These are phyloP conservation scores for Nipponia nippon DNA, from an alignment of 2,113 vertebrate genomes.

Conservation along the genomic window DNA sequence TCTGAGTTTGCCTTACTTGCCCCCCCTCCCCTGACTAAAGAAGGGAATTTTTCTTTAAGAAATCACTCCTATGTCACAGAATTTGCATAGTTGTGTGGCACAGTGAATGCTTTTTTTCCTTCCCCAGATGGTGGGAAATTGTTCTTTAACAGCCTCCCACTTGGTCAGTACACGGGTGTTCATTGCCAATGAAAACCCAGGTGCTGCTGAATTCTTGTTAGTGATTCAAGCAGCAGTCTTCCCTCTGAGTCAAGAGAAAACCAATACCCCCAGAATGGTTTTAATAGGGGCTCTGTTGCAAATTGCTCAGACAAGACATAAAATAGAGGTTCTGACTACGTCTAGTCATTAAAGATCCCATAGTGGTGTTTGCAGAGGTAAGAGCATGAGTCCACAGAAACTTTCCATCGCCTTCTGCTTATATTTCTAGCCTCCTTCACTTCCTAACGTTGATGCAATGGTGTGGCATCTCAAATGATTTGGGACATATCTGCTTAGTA, in stretches of 20 bases:
- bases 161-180: neutral
- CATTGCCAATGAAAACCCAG: constrained; percentile 59
- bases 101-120: neutral
- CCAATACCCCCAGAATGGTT: constrained; percentile 1
- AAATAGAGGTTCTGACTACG: neutral
- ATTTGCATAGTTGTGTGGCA: neutral
- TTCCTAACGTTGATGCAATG: neutral
- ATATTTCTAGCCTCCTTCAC: neutral
- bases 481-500: neutral
- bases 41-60: neutral
- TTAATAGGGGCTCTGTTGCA: neutral
- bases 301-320: neutral
- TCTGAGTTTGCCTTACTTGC: neutral
- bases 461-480: neutral
- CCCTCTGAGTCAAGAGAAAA: constrained; percentile 52
- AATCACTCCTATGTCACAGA: neutral
- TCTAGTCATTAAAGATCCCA: neutral
- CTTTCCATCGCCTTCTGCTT: neutral
- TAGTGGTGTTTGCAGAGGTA: neutral
- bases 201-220: constrained; percentile 22
- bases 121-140: constrained; percentile 15
- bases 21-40: fast-evolving
- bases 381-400: neutral
- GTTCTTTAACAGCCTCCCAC: constrained; percentile 28
- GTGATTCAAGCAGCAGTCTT: constrained; percentile 31